Base-by-base conservation (phyloP, 2,888 invertebrate genomes). In the Drosophila histrio region DNA sequence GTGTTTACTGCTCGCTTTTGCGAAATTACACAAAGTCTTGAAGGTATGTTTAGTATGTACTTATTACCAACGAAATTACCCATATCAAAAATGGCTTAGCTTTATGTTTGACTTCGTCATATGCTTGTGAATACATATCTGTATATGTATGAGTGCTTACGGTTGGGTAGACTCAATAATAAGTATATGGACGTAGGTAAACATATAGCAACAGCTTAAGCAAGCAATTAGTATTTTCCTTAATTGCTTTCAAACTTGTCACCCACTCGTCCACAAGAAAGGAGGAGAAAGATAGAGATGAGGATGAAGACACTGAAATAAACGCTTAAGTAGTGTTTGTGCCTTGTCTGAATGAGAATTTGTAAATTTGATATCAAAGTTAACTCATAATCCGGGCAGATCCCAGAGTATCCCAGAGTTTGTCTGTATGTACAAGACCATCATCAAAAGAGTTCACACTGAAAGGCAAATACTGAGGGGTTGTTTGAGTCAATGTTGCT, bases 341-440 rank as follows among this genome's bases (percentile, higher is more conserved):
- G 53, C 36, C 28, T 34, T 52, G 56, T 50, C 50, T 54, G 60
- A 61, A 65, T 57, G 60, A 47, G 57, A 61, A 78, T 64, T 69
- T 72, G 64, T 72, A 69, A 68, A 76, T 76, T 68, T 75, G 65
- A 78, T 78, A 76, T 76, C 59, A 79, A 79, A 78, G 79, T 71
- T 64, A 75, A 70, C 49, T 67, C 72, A 79, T 75, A 75, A 79
- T 64, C 71, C 56, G 21, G 26, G 30, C 43, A 62, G 72, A 60
- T 72, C 58, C 59, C 59, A 13, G 38, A 19, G 52, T 39, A 17
- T 17, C 13, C n/a, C n/a, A n/a, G 22, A 34, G 47, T 15, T 17
- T 44, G 26, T 21, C 28, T 19, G 13, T 13, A 24, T 24, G 21
- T 9, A 4, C 22, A 38, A 7, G 28, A 44, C 6, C 61, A 61